Evolutionary conservation across 1,140 invertebrate genomes (phyloP).

Genomic region (Marisa cornuarietis): DNA sequence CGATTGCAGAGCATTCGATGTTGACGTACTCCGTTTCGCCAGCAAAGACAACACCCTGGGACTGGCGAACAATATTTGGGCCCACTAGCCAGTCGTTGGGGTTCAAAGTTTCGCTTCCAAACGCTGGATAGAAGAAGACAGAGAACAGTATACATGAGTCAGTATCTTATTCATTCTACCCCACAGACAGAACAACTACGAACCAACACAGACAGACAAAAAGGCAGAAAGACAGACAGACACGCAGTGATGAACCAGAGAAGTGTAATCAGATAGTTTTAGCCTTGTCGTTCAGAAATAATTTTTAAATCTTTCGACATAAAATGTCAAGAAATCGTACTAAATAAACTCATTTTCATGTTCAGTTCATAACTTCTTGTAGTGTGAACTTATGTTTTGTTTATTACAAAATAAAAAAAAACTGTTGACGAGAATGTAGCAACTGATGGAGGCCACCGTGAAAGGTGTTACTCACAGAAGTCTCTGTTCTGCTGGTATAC

Average conservation of each 20-base stretch:
- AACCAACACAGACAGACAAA: neutral
- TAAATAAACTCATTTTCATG: too few species aligned
- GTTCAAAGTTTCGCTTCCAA: conserved; percentile 30
- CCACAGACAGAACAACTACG: neutral
- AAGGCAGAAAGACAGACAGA: neutral
- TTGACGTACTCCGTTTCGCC: conserved; percentile 14
- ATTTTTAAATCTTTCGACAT: too few species aligned
- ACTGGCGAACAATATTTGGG: conserved; percentile 34
- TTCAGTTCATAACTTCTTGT: too few species aligned
- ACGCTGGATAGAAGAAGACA: conserved; percentile 26
- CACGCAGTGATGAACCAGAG: too few species aligned
- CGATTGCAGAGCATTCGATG: conserved; percentile 81
- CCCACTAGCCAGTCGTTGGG: conserved; percentile 28
- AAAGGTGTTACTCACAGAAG: conserved; percentile 37
- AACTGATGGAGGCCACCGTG: neutral
- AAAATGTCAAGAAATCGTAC: too few species aligned
- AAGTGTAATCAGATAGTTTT: too few species aligned
- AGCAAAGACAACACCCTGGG: conserved; percentile 28
- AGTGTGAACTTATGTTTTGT: too few species aligned
- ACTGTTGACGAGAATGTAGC: too few species aligned
- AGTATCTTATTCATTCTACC: neutral
- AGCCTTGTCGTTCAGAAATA: too few species aligned
- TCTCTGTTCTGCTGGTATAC: conserved; percentile 43
- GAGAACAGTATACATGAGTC: neutral
- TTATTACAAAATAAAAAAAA: too few species aligned